Evolutionary conservation across 1,140 invertebrate species (phyloP).

Genomic region (Lasioglossum baleicum): DNA sequence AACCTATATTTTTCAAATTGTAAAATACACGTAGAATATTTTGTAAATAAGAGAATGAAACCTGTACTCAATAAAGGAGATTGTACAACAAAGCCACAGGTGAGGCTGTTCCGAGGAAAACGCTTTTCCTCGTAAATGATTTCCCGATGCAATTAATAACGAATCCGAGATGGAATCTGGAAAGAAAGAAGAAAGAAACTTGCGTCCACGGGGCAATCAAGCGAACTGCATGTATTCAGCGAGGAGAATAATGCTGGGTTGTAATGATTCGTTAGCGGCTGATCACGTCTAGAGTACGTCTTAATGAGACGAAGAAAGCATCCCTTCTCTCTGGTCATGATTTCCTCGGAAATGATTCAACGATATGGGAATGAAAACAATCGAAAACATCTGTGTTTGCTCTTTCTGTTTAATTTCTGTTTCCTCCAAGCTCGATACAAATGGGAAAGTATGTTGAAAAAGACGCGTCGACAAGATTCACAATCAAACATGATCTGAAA

Average conservation of each 20-base stretch:
- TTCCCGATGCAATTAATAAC: neutral
- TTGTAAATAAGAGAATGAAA: slow-evolving; percentile 5
- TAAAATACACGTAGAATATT: neutral
- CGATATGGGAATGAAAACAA: neutral
- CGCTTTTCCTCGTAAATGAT: neutral
- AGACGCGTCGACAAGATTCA: no score
- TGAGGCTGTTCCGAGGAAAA: neutral
- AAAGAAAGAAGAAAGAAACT: neutral
- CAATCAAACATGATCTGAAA: no score
- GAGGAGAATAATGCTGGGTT: no score
- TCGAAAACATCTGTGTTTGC: no score
- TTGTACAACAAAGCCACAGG: neutral
- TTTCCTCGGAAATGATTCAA: neutral
- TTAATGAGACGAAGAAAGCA: slow-evolving; percentile 8
- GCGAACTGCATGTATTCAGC: neutral
- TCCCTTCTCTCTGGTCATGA: neutral
- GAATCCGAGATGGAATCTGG: neutral
- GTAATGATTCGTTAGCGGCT: slow-evolving; percentile 1
- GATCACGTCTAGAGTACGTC: neutral
- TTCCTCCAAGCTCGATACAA: no score
- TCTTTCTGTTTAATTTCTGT: no score
- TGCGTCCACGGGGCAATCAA: neutral
- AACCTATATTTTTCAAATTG: neutral
- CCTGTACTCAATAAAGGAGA: slow-evolving; percentile 13
- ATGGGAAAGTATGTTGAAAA: no score